These are phyloP conservation scores for Gonatopus flavifemur DNA, from an alignment of 1,140 invertebrate genomes.

Conservation along the genomic window DNA sequence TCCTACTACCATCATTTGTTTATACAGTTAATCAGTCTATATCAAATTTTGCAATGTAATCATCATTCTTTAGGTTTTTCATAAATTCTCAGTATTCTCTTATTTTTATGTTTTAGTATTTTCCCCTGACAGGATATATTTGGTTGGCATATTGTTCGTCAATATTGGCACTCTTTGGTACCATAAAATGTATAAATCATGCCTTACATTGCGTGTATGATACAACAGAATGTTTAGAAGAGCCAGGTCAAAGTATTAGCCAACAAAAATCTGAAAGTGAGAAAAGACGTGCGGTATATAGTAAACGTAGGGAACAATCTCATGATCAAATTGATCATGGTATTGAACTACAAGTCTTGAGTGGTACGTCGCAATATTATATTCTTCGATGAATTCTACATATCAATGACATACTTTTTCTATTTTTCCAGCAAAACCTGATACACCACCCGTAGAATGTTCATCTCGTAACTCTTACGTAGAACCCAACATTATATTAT, in stretches of 20 bases:
- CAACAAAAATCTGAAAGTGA: conserved; percentile 51
- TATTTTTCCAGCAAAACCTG: conserved; percentile 48
- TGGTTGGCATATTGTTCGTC: conserved; percentile 87
- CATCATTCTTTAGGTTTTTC: background rate
- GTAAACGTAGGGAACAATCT: conserved; percentile 46
- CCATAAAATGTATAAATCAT: conserved; percentile 88
- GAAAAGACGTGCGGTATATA: conserved; percentile 43
- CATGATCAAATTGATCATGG: conserved; percentile 57
- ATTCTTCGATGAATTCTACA: background rate
- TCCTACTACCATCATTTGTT: too few species aligned
- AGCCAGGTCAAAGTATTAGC: conserved; percentile 52
- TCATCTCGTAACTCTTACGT: conserved; percentile 64
- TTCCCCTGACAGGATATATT: conserved; percentile 77
- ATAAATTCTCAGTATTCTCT: too few species aligned
- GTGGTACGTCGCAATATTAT: conserved; percentile 44
- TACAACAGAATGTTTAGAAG: conserved; percentile 83
- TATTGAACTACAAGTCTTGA: conserved; percentile 82
- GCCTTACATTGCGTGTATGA: conserved; percentile 95
- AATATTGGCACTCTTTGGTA: conserved; percentile 77
- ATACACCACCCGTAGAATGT: conserved; percentile 63
- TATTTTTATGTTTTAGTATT: conserved; percentile 73
- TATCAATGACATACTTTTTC: background rate
- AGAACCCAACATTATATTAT: conserved; percentile 53
- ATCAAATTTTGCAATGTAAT: conserved; percentile 1
- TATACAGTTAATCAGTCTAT: background rate